Conservation (phyloP, 2,888 invertebrate species). For the Altica lythri region DNA sequence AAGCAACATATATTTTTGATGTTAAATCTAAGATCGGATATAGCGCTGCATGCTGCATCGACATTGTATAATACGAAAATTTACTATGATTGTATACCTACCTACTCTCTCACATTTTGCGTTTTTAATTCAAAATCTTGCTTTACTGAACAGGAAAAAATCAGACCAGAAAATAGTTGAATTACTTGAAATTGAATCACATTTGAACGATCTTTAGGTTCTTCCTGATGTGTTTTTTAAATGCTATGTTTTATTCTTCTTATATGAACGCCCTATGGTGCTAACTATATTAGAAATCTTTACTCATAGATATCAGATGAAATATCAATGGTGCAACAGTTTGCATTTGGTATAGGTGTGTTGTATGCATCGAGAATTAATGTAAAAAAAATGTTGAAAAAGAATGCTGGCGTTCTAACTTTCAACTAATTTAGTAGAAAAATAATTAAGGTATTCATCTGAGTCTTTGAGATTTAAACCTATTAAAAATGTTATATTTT, state of each 20-base stretch:
- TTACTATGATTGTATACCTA: no score
- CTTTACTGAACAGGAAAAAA: no score
- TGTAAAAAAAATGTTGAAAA: slow-evolving; percentile 12
- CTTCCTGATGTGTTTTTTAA: no score
- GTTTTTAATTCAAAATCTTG: no score
- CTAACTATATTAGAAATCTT: slow-evolving; percentile 11
- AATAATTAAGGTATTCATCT: slow-evolving; percentile 3
- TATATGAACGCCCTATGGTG: slow-evolving; percentile 26
- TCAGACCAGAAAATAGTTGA: no score
- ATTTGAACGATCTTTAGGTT: no score
- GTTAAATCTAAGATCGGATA: no score
- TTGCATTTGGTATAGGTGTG: slow-evolving; percentile 12
- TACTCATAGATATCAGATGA: slow-evolving; percentile 14
- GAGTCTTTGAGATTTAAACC: slow-evolving; percentile 4
- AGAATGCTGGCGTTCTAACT: slow-evolving; percentile 29
- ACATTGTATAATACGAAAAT: no score
- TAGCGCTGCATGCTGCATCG: no score
- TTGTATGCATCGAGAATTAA: slow-evolving; percentile 5
- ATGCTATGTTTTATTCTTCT: slow-evolving; percentile 2
- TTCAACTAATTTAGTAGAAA: slow-evolving; percentile 8
- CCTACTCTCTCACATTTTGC: no score
- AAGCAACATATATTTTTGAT: no score
- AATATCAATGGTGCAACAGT: slow-evolving; percentile 4
- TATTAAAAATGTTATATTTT: slow-evolving; percentile 10
- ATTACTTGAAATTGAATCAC: no score